Evolutionary conservation across 2,888 invertebrate genomes (phyloP), one percentile per base, ranked within the genome.

Genomic region (Parnassius mnemosyne): DNA sequence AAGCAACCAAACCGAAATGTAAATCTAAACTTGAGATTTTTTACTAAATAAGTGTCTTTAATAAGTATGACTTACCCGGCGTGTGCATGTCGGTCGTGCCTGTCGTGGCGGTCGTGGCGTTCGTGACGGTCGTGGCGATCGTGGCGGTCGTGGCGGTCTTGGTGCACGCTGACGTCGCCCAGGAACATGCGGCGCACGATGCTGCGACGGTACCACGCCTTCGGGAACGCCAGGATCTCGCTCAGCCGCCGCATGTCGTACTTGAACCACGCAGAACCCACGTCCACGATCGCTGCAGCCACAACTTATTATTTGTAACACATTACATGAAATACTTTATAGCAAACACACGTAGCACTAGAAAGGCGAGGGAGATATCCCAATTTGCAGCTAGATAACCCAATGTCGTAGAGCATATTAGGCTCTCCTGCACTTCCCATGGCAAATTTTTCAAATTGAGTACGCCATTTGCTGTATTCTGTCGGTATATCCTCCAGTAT

Each of bases 241-340:
- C 98, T 97, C 67, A 99, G 88, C 0, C 99, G 94, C 46, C 99
- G 94, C 98, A 99, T 99, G 84, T 99, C 99, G 86, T 99, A 99
- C 81, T 99, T 98, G 87, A 99, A 99, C 34, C 97, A 97, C 10
- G 98, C 98, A 25, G 97, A 97, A 34, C 98, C 98, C 71, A 98
- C 97, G 87, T 98, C 98, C 75, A 98, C 95, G 70, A 98, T 97
- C 1, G 98, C 97, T 96, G 81, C n/a, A 10, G 43, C 10, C n/a
- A 46, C 10, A 9, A 49, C 49, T 9, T 1, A 16, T 13, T 13
- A 49, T 7, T 49, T 9, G 13, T 7, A 13, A 46, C n/a, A n/a
- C n/a, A 5, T 7, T 11, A n/a, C n/a, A 46, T n/a, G 11, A 3
- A 34, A 9, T 52, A 44, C 12, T 7, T 20, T 20, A 20, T 20